These are phyloP conservation scores for Pempheris klunzingeri DNA, from an alignment of 2,797 vertebrate species.

Conservation along the genomic window DNA sequence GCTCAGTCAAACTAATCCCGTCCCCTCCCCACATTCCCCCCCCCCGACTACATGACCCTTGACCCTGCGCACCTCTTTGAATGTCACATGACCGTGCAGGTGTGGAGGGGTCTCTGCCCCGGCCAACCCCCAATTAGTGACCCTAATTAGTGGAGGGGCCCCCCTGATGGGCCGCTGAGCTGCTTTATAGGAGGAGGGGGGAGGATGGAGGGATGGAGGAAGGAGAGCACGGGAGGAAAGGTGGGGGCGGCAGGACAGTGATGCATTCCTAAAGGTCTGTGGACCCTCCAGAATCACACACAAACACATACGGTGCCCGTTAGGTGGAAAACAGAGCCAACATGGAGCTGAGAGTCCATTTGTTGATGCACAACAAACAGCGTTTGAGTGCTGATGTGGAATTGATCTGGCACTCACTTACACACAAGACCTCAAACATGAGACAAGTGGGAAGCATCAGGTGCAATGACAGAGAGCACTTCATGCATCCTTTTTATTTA, in stretches of 20 bases:
- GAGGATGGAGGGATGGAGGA: conserved; percentile 17
- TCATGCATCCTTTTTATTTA: rapidly evolving
- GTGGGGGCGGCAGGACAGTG: conserved; percentile 60
- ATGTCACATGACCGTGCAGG: conserved; percentile 92
- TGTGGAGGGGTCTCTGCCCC: conserved; percentile 90
- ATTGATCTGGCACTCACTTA: conserved; percentile 47
- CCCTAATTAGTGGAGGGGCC: conserved; percentile 86
- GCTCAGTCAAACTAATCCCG: conserved; percentile 68
- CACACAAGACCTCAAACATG: neutral
- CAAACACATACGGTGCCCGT: conserved; percentile 47
- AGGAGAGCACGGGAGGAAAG: conserved; percentile 12
- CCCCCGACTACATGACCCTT: conserved; percentile 69
- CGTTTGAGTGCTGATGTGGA: conserved; percentile 53
- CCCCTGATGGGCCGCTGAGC: conserved; percentile 89
- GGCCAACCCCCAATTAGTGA: conserved; percentile 92
- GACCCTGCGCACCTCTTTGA: conserved; percentile 85
- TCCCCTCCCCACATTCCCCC: conserved; percentile 21
- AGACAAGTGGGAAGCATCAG: neutral
- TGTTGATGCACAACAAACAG: conserved; percentile 64
- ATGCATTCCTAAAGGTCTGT: conserved; percentile 78
- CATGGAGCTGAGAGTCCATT: conserved; percentile 55
- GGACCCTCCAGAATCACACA: conserved; percentile 63
- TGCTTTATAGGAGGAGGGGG: conserved; percentile 66
- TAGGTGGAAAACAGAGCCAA: conserved; percentile 41
- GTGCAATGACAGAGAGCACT: neutral